Conservation (phyloP, 2,113 vertebrate species). For the Salvelinus namaycush region DNA sequence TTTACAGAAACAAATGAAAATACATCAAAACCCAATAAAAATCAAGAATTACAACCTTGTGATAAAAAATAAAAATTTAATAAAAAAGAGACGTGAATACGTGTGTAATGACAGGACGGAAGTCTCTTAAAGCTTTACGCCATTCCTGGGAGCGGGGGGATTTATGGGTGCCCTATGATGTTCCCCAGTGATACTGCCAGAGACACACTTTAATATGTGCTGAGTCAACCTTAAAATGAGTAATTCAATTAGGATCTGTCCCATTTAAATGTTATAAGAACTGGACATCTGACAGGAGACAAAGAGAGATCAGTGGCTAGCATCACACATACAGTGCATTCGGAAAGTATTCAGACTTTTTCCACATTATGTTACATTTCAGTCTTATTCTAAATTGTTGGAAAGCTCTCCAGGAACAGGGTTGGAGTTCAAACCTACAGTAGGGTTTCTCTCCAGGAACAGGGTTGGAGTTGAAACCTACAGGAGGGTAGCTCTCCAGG, state of each 20-base stretch:
- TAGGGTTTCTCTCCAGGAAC: too few relatives aligned
- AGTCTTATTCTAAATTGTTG: too few relatives aligned
- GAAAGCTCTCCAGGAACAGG: too few relatives aligned
- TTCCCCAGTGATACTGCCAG: constrained; percentile 35
- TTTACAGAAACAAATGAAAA: too few relatives aligned
- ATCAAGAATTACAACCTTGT: background rate
- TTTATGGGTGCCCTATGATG: constrained; percentile 81
- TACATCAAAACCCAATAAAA: too few relatives aligned
- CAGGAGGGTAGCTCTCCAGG: too few relatives aligned
- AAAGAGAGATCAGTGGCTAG: background rate
- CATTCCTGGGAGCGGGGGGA: constrained; percentile 76
- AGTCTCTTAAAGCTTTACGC: constrained; percentile 85
- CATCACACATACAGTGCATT: too few relatives aligned
- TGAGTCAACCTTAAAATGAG: background rate
- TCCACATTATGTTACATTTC: too few relatives aligned
- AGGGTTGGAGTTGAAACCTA: too few relatives aligned
- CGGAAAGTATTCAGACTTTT: too few relatives aligned
- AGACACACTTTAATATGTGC: background rate
- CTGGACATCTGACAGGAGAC: background rate
- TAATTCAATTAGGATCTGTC: too few relatives aligned
- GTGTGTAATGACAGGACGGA: constrained; percentile 85
- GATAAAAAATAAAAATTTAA: background rate
- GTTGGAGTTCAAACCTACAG: too few relatives aligned
- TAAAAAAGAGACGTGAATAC: constrained; percentile 38
- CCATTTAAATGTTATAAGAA: background rate